A percentile compares a stretch with the other conserved stretches of the same genome.
Evolutionary conservation across 2,888 invertebrate species (phyloP).

Genomic region (Diarsia mendica): DNA sequence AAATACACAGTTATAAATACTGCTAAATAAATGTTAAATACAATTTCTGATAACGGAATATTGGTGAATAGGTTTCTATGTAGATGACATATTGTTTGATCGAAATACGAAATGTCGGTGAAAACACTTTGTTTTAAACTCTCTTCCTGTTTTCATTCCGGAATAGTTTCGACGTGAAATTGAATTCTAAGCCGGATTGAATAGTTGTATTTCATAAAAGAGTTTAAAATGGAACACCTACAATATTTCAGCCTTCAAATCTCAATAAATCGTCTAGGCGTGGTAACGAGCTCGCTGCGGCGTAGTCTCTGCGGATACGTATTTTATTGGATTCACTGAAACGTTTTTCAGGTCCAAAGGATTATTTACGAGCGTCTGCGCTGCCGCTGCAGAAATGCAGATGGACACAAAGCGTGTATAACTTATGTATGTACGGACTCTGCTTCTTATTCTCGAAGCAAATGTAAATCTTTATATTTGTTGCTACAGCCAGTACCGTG

Average conservation of each 20-base stretch:
- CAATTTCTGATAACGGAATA: constrained; percentile 34
- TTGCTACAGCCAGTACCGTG: constrained; percentile 38
- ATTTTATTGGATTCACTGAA: constrained; percentile 90
- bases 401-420: constrained; percentile 79
- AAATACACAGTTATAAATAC: constrained; percentile 50
- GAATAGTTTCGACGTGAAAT: constrained; percentile 42
- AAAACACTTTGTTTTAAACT: constrained; percentile 17
- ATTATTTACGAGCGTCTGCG: constrained; percentile 90
- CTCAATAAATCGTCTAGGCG: constrained; percentile 90
- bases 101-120: constrained; percentile 3
- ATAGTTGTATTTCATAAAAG: constrained; percentile 83
- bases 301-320: constrained; percentile 90
- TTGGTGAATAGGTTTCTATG: constrained; percentile 14
- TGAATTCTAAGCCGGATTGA: constrained; percentile 67
- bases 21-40: constrained; percentile 42
- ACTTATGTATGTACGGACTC: constrained; percentile 55
- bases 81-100: constrained; percentile 7
- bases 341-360: constrained; percentile 90
- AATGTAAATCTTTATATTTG: constrained; percentile 56
- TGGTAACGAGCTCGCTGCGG: constrained; percentile 90
- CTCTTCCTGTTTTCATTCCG: constrained; percentile 5
- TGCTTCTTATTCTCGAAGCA: constrained; percentile 51
- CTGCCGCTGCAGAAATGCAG: constrained; percentile 88
- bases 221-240: constrained; percentile 88
- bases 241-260: constrained; percentile 90